phyloP scores from a whole-genome alignment of 2,797 vertebrate species.

The Rhyacichthys aspro region DNA sequence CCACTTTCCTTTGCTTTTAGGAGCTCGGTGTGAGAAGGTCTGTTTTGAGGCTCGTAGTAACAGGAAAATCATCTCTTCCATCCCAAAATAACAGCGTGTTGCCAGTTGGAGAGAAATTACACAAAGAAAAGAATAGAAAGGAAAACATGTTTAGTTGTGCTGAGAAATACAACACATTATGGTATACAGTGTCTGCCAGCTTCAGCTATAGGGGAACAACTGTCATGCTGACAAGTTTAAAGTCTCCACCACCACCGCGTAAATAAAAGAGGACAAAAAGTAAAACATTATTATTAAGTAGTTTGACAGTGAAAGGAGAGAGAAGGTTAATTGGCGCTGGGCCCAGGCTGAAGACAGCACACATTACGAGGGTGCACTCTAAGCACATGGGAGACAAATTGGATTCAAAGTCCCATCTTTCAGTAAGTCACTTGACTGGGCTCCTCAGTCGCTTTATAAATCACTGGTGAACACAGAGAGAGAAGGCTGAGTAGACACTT shows the following conservation, averaged over 20 bases:
- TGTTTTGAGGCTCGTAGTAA: slow-evolving; percentile 14
- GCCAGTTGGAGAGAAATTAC: background rate
- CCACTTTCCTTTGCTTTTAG: slow-evolving; percentile 45
- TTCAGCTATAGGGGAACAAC: slow-evolving; percentile 20
- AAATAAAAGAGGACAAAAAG: slow-evolving; percentile 18
- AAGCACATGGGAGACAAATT: slow-evolving; percentile 69
- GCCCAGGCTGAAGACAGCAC: slow-evolving; percentile 54
- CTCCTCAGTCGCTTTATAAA: slow-evolving; percentile 66
- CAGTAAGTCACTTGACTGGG: slow-evolving; percentile 66
- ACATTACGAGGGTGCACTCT: slow-evolving; percentile 56
- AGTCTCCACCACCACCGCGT: slow-evolving; percentile 10
- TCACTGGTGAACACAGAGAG: slow-evolving; percentile 50
- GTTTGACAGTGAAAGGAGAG: slow-evolving; percentile 30
- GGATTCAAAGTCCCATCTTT: slow-evolving; percentile 70
- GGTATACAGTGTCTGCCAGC: slow-evolving; percentile 7
- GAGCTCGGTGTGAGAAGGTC: slow-evolving; percentile 14
- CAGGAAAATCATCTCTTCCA: background rate
- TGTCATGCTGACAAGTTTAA: slow-evolving; percentile 17
- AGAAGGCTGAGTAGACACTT: slow-evolving; percentile 53
- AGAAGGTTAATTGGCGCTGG: slow-evolving; percentile 66
- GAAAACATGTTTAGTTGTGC: slow-evolving; percentile 5
- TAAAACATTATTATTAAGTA: slow-evolving; percentile 51
- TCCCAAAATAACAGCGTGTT: background rate
- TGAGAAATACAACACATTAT: too few species aligned
- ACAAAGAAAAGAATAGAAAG: background rate